These are phyloP conservation scores for Spinus pinus DNA, from an alignment of 2,797 vertebrate species.

Conservation along the genomic window DNA sequence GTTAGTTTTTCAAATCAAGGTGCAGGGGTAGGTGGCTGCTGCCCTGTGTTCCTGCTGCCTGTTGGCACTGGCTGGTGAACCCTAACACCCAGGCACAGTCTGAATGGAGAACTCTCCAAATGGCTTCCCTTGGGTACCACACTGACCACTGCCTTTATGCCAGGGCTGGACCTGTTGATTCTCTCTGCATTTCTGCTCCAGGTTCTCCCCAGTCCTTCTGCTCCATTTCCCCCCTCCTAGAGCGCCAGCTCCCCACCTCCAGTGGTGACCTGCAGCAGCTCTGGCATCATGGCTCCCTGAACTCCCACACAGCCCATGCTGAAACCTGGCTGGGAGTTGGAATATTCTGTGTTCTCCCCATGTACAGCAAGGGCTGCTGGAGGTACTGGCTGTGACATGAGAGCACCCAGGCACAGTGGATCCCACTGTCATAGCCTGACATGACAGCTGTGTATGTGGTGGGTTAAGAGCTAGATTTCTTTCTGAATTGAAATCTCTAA, in stretches of 20 bases:
- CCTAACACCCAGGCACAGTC: neutral
- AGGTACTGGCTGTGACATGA: neutral
- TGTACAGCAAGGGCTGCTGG: neutral
- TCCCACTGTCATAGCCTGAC: neutral
- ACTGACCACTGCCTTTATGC: neutral
- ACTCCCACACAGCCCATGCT: accelerated
- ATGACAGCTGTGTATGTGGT: neutral
- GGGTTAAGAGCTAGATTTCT: neutral
- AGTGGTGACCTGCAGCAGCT: neutral
- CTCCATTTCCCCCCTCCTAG: accelerated
- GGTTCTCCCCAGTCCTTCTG: neutral
- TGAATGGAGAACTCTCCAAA: neutral
- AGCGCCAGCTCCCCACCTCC: accelerated
- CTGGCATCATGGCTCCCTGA: neutral
- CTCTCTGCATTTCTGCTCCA: neutral
- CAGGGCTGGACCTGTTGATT: neutral
- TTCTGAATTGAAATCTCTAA: neutral
- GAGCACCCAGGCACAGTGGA: neutral
- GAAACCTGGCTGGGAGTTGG: neutral
- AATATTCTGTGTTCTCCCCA: neutral
- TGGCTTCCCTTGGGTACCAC: neutral
- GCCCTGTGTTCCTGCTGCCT: accelerated
- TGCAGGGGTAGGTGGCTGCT: neutral
- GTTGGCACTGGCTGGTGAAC: neutral
- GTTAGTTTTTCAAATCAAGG: neutral